Base-by-base conservation (phyloP, 2,888 invertebrate genomes). In the Tipula confusa region DNA sequence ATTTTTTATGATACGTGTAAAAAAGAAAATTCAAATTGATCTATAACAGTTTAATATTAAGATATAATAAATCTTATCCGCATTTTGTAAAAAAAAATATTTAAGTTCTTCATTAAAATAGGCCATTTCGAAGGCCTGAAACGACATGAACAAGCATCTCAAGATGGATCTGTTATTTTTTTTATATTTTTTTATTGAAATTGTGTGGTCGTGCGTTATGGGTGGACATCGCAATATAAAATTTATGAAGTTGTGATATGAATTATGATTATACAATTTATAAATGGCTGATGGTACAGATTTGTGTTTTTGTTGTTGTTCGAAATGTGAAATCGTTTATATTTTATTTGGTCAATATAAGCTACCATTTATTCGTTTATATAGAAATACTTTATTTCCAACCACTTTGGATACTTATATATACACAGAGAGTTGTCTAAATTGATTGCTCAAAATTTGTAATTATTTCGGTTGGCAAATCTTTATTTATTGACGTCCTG, bases 231-330 rank as follows among this genome's bases (percentile, higher is more conserved):
- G 9, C 64, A 64, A 64, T 64, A 64, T 64, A 64, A 64, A 64
- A 64, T 64, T 64, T 64, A 64, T 64, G 24, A 64, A 64, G 64
- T 64, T 64, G 64, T 64, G 64, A 64, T 24, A 64, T 64, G 64
- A 64, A 64, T 64, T 64, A 64, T 64, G 64, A 64, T 64, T 64
- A 64, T 48, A 18, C 18, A 18, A 48, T 48, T 48, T 48, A 48
- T 48, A 48, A 48, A 48, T 64, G 64, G 64, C 64, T 64, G 64
- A 64, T 64, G 24, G 2, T 64, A 64, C 64, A 64, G 64, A 64
- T 24, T 64, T 6, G 6, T 48, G 5, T 36, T 36, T 36, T 36
- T 33, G 11, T 33, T 33, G 6, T 36, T 36, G 9, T 43, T 43
- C n/a, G 43, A 2, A 43, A 43, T 43, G n/a, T n/a, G 43, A 7